Base-by-base conservation (phyloP, 2,797 vertebrate species). In the Parauchenoglanis ngamensis region DNA sequence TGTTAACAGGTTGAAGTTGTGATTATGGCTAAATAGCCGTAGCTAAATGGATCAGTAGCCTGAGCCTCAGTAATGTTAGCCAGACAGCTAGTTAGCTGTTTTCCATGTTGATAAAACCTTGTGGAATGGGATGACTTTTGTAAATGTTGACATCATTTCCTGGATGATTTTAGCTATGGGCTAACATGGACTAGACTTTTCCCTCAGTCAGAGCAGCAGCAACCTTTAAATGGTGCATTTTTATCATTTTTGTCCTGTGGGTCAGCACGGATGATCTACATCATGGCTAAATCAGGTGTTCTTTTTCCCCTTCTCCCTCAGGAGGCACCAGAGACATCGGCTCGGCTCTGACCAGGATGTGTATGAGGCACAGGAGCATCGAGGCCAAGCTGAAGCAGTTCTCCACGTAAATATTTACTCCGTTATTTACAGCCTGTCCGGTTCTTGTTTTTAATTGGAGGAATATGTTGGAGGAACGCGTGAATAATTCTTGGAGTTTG, bases 291-390 rank as follows among this genome's bases (percentile, higher is more conserved):
- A 52, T 76, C 13, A 3, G 31, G 8, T 44, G 21, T 46, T 17
- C 59, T 65, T 35, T 85, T 75, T 1, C 4, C 35, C 35, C 59
- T 23, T 79, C 28, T 35, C 79, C 81, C 56, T 87, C 92, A 97
- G 96, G 96, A 85, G 96, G 95, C 40, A 97, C 96, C 85, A 94
- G 94, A 91, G 96, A 97, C 91, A 97, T 97, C 21, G 96, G 96
- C 52, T 97, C 96, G 25, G 96, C 96, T 0, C 90, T 97, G 88
- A 97, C 96, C 89, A 94, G 96, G 91, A 96, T 97, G 96, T 97
- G 96, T 84, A 95, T 97, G 96, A 94, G 96, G 90, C 96, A 97
- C 92, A 94, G 95, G 87, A 96, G 96, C 93, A 96, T 97, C 35
- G 96, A 97, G 89, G 92, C 95, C 49, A 95, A 96, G 90, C 95